Percentiles rank a stretch among this genome's conserved stretches.
Conservation (phyloP, 1,140 invertebrate species). For the Rhagoletis pomonella region DNA sequence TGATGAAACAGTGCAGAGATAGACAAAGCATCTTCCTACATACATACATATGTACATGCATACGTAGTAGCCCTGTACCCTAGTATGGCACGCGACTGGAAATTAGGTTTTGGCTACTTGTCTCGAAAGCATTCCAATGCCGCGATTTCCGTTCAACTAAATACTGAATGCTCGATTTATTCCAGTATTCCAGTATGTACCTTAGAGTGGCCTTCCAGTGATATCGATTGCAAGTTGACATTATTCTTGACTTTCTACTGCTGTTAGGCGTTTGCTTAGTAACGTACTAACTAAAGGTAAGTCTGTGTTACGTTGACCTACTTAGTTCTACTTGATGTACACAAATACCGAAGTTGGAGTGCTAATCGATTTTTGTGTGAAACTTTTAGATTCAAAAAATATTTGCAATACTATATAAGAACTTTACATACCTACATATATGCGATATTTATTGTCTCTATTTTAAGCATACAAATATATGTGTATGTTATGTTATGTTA, state of each 20-base stretch:
- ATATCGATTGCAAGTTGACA: constrained; percentile 20
- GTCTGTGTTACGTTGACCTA: neutral
- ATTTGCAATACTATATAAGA: neutral
- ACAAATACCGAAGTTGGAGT: no score
- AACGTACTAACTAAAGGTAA: neutral
- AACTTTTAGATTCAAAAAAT: neutral
- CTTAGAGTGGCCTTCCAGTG: neutral
- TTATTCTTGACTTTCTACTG: neutral
- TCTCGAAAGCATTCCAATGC: neutral
- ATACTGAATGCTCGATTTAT: neutral
- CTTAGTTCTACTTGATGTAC: neutral
- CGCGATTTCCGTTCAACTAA: neutral
- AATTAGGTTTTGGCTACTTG: neutral
- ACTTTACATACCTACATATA: neutral
- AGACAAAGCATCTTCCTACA: neutral
- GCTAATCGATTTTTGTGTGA: neutral
- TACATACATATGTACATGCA: neutral
- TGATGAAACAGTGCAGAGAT: no score
- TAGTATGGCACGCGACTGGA: neutral
- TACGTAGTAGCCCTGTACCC: no score
- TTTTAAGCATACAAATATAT: neutral
- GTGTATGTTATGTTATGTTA: neutral
- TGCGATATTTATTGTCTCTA: neutral
- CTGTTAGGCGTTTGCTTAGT: constrained; percentile 20
- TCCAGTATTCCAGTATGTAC: no score